These are phyloP conservation scores for Anoplophora glabripennis DNA, from an alignment of 1,140 invertebrate genomes.

Conservation along the genomic window DNA sequence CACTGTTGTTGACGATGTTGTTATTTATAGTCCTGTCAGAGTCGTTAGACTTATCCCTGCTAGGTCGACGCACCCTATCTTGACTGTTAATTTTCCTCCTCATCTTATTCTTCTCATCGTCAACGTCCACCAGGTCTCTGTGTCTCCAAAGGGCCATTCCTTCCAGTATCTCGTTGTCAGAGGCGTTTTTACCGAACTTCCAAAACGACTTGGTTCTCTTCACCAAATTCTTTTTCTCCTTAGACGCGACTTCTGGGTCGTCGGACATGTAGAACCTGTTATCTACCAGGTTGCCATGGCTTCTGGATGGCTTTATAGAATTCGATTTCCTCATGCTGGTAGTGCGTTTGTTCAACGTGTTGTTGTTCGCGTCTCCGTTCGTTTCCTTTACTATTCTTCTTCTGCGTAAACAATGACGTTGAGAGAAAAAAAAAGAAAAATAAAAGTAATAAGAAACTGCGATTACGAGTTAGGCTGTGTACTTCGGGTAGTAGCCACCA, in stretches of 20 bases:
- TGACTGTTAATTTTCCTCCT: slow-evolving; percentile 23
- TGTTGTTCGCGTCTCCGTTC: slow-evolving; percentile 59
- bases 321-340: slow-evolving; percentile 41
- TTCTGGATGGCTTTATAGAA: slow-evolving; percentile 44
- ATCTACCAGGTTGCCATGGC: slow-evolving; percentile 53
- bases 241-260: slow-evolving; percentile 46
- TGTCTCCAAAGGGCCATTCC: slow-evolving; percentile 84
- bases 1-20: slow-evolving; percentile 28
- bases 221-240: slow-evolving; percentile 57
- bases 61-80: slow-evolving; percentile 22
- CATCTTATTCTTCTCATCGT: slow-evolving; percentile 51
- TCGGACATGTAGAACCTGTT: slow-evolving; percentile 52
- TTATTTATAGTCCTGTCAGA: slow-evolving; percentile 45
- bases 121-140: slow-evolving; percentile 72
- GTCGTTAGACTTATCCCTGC: slow-evolving; percentile 45
- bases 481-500: slow-evolving; percentile 12
- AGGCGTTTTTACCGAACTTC: slow-evolving; percentile 71
- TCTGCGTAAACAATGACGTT: slow-evolving; percentile 5
- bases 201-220: slow-evolving; percentile 82
- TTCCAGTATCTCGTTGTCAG: slow-evolving; percentile 69
- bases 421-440: slow-evolving; percentile 50
- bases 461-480: slow-evolving; percentile 21
- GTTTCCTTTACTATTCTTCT: slow-evolving; percentile 24
- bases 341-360: slow-evolving; percentile 53
- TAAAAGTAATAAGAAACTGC: slow-evolving; percentile 24